Base-by-base conservation (phyloP, 1,140 invertebrate species). In the Drosophila athabasca region DNA sequence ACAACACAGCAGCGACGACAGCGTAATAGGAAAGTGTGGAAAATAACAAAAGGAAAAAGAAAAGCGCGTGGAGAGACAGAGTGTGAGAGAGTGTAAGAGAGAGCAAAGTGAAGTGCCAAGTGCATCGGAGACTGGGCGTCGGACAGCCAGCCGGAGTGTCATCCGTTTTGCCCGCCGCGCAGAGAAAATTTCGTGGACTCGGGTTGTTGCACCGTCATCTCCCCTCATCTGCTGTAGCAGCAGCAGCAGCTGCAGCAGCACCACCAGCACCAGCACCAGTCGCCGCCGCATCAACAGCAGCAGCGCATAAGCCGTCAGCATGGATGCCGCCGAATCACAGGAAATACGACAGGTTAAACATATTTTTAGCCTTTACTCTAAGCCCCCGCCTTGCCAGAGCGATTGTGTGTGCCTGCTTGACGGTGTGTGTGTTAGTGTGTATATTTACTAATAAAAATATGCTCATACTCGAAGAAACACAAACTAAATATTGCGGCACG, bases 281-380 rank as follows among this genome's bases (percentile, higher is more conserved):
- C 35, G 35, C 11, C 11, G 35, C 35, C 35, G 35, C 55, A 52
- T 57, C 49, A 44, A 46, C 68, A 49, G 59, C 62, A 60, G 61
- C 43, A 70, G 35, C 35, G 35, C 13, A 77, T 59, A 60, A 55
- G n/a, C 45, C 62, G 55, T 48, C 79, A 89, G 66, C 65, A 90
- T 90, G 89, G 89, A 90, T 81, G 80, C 72, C 75, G 85, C 72
- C 75, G 85, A 90, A 85, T 85, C 89, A 78, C 89, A 90, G 84
- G 89, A 90, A 89, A 90, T 90, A 85, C 88, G 89, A 82, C 89
- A 88, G 88, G 88, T 90, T 76, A 83, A 70, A 51, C 55, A 55
- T 58, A 50, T 62, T 70, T 75, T 57, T 75, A 77, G 71, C 35
- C 43, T 66, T 61, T 59, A 45, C 55, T 46, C 46, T 31, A 31